Evolutionary conservation across 2,797 vertebrate species (phyloP).

Genomic region (Thamnophis elegans): DNA sequence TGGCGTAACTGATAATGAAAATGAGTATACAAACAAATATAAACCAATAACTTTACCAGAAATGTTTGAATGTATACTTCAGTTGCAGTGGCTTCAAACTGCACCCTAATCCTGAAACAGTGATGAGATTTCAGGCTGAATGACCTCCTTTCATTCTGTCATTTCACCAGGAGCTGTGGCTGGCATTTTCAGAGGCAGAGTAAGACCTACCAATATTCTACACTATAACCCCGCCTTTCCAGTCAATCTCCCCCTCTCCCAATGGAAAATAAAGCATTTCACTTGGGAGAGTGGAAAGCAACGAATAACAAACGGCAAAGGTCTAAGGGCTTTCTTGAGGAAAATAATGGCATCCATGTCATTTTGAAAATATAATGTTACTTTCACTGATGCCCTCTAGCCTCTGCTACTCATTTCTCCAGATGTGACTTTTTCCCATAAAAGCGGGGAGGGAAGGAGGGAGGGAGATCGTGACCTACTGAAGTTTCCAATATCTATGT

Average conservation of each 20-base stretch:
- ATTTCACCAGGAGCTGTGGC: background rate
- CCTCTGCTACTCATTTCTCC: background rate
- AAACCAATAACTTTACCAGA: background rate
- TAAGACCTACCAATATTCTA: background rate
- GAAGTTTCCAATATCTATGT: background rate
- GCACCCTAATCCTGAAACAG: background rate
- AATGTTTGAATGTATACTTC: background rate
- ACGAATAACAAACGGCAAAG: background rate
- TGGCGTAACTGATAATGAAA: no score
- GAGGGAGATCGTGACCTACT: background rate
- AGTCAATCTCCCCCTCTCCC: background rate
- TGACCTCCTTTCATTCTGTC: background rate
- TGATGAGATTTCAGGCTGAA: background rate
- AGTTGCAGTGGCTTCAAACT: background rate
- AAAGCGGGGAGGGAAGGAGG: no score
- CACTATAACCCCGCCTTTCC: background rate
- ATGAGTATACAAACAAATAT: no score
- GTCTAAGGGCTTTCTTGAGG: background rate
- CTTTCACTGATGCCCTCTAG: background rate
- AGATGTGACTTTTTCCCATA: no score
- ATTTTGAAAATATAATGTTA: background rate
- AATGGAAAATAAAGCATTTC: background rate
- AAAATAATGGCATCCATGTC: background rate
- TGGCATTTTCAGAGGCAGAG: background rate
- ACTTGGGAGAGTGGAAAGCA: background rate